These are phyloP conservation scores for Phacellophora camtschatica DNA, from an alignment of 30 jellyfish, hydroid and myxozoan species.

Conservation along the genomic window DNA sequence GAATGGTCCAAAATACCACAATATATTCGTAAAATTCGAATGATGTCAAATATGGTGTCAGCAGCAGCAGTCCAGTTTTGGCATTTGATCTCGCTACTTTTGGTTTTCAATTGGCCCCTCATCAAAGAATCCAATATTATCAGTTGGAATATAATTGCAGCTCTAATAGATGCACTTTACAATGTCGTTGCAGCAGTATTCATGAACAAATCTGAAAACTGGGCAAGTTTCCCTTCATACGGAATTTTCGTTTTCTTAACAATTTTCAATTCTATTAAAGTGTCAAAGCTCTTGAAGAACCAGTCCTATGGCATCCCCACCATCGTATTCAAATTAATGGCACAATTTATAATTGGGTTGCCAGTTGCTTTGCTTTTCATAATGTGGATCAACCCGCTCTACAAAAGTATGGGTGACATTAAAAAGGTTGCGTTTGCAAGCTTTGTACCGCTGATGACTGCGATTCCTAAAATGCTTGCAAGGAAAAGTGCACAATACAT, in stretches of 20 bases:
- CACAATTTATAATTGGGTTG: slow-evolving; percentile 50
- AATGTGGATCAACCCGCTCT: slow-evolving; percentile 47
- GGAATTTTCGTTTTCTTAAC: slow-evolving; percentile 19
- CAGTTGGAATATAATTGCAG: slow-evolving; percentile 65
- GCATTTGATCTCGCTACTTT: slow-evolving; percentile 31
- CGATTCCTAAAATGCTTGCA: slow-evolving; percentile 46
- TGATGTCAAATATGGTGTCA: slow-evolving; percentile 26
- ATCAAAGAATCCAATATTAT: slow-evolving; percentile 10
- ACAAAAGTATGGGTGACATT: slow-evolving; percentile 8
- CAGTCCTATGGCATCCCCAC: not conserved
- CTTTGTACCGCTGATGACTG: slow-evolving; percentile 45
- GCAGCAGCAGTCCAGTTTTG: slow-evolving; percentile 30
- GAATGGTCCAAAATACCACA: not conserved
- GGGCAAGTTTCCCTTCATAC: slow-evolving; percentile 53
- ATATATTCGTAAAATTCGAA: not conserved
- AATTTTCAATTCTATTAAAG: slow-evolving; percentile 33
- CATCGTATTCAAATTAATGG: slow-evolving; percentile 9
- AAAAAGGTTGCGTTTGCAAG: slow-evolving; percentile 45
- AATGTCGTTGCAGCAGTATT: slow-evolving; percentile 22
- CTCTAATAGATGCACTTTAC: slow-evolving; percentile 32
- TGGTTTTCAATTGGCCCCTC: slow-evolving; percentile 26
- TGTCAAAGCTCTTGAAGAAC: not conserved
- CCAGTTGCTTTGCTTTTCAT: slow-evolving; percentile 48
- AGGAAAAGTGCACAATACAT: slow-evolving; percentile 27
- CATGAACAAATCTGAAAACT: not conserved